phyloP scores from a whole-genome alignment of 2,113 vertebrate genomes.

The Menidia beryllina region DNA sequence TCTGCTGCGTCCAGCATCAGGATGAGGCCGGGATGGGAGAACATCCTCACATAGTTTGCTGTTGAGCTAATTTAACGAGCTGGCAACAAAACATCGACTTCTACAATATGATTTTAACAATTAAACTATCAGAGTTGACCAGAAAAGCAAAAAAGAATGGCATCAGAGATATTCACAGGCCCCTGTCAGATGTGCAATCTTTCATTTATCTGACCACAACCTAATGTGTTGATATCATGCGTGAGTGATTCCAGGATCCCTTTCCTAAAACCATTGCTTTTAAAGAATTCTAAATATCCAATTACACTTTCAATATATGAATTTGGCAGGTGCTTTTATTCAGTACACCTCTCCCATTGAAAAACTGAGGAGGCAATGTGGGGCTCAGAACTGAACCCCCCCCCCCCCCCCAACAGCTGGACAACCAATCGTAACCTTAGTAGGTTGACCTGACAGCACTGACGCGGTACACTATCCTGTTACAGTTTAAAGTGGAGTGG shows the following conservation, averaged over 20 bases:
- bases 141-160: background rate
- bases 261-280: too few species aligned
- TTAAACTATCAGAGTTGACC: background rate
- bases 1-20: constrained; percentile 32
- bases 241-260: background rate
- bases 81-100: background rate
- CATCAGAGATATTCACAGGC: background rate
- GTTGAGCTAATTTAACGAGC: background rate
- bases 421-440: too few species aligned
- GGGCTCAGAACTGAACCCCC: too few species aligned
- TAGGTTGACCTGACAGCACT: too few species aligned
- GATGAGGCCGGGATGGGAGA: constrained; percentile 28
- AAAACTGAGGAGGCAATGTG: too few species aligned
- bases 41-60: constrained; percentile 27
- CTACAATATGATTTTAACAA: constrained; percentile 16
- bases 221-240: background rate
- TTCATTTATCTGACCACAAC: background rate
- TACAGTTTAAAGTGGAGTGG: too few species aligned
- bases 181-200: background rate
- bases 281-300: too few species aligned
- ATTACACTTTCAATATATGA: too few species aligned
- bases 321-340: background rate
- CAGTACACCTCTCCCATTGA: too few species aligned
- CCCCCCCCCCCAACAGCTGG: too few species aligned
- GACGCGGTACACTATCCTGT: too few species aligned